These are phyloP conservation scores for Gila robusta DNA, from an alignment of 2,797 vertebrate species.

Conservation along the genomic window DNA sequence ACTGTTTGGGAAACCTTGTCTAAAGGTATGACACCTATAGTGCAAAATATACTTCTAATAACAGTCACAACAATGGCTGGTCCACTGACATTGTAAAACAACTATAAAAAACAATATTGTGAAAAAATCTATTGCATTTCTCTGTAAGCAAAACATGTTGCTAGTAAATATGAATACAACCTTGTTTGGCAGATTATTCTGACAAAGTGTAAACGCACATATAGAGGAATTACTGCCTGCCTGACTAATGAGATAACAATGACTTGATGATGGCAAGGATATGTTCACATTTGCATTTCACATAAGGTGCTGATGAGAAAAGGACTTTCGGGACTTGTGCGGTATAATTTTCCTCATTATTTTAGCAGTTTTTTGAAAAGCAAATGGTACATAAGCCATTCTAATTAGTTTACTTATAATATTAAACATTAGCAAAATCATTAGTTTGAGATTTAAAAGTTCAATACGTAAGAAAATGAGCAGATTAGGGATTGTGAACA, in stretches of 20 bases:
- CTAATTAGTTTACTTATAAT: constrained; percentile 63
- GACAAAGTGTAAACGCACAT: constrained; percentile 31
- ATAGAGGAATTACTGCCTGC: constrained; percentile 49
- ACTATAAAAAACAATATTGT: constrained; percentile 9
- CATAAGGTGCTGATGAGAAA: constrained; percentile 48
- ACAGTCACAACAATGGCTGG: neutral
- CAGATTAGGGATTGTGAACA: constrained; percentile 54
- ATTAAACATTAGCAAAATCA: constrained; percentile 61
- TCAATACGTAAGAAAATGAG: constrained; percentile 52
- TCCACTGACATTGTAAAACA: neutral
- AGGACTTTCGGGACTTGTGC: constrained; percentile 41
- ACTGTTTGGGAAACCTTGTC: neutral
- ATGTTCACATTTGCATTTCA: constrained; percentile 54
- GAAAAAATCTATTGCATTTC: constrained; percentile 11
- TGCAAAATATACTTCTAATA: neutral
- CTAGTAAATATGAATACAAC: constrained; percentile 29
- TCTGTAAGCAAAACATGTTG: constrained; percentile 23
- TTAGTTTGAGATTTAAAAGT: constrained; percentile 62
- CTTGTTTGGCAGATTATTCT: constrained; percentile 8
- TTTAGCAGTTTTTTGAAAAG: constrained; percentile 59
- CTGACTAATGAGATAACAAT: constrained; percentile 36
- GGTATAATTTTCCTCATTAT: constrained; percentile 49
- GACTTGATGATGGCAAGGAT: constrained; percentile 31
- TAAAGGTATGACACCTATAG: neutral
- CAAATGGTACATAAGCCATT: constrained; percentile 58